Evolutionary conservation across 2,113 vertebrate species (phyloP).

Genomic region (Candoia aspera): DNA sequence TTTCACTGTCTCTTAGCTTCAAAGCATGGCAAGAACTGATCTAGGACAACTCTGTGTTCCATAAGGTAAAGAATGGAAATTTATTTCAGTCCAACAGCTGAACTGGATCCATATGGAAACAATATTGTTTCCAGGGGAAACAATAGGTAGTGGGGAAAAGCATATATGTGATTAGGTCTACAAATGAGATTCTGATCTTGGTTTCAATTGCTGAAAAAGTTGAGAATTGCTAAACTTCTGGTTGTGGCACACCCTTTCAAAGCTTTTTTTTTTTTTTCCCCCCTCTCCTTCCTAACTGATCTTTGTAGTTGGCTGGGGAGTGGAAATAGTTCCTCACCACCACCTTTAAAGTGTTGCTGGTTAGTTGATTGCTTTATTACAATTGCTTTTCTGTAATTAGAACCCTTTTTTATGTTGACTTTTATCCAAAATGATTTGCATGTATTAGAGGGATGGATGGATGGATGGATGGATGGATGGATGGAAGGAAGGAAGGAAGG

Average conservation of each 20-base stretch:
- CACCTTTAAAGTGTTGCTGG: background rate
- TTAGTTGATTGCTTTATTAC: background rate
- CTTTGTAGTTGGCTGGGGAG: background rate
- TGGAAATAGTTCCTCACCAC: background rate
- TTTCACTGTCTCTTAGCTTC: background rate
- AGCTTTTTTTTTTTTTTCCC: no score
- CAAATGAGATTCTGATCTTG: background rate
- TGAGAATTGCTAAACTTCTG: background rate
- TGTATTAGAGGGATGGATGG: background rate
- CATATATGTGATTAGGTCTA: background rate
- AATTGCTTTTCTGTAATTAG: background rate
- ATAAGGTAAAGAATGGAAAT: background rate
- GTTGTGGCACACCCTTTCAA: background rate
- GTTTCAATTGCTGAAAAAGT: background rate
- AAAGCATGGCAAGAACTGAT: background rate
- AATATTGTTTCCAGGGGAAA: background rate
- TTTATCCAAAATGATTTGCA: background rate
- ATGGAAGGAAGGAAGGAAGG: background rate
- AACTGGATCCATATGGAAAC: background rate
- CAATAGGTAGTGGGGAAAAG: background rate
- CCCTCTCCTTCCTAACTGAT: background rate
- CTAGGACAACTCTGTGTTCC: background rate
- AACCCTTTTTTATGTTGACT: background rate
- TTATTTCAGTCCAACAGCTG: background rate
- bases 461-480: background rate